phyloP scores from a whole-genome alignment of 2,113 vertebrate genomes.

The Camelus dromedarius region DNA sequence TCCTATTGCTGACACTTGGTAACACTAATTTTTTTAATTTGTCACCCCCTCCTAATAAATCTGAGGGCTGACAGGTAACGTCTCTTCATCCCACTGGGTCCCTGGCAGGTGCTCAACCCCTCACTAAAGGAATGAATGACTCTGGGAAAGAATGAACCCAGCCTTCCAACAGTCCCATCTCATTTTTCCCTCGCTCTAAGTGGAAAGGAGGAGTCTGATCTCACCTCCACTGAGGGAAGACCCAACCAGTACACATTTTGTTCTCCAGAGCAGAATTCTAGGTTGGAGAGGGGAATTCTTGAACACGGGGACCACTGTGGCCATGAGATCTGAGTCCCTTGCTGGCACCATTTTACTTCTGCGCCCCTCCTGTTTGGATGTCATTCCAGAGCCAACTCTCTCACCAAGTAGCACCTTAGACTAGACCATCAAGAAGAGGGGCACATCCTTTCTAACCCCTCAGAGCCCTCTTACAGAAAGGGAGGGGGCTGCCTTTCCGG shows the following conservation, averaged over 20 bases:
- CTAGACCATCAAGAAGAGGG: neutral
- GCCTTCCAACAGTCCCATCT: neutral
- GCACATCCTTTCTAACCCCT: neutral
- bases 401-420: fast-evolving
- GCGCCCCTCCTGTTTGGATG: neutral
- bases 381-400: no score
- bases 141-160: neutral
- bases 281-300: neutral
- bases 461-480: neutral
- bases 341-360: neutral
- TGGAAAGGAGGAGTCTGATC: neutral
- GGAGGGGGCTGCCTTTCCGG: neutral
- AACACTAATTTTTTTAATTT: neutral
- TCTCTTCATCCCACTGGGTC: neutral
- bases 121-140: neutral
- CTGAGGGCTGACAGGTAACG: neutral
- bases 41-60: slow-evolving; percentile 6
- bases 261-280: neutral
- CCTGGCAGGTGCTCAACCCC: neutral
- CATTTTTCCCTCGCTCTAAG: neutral
- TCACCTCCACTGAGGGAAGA: neutral
- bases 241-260: neutral
- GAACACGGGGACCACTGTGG: fast-evolving
- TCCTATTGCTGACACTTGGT: neutral
- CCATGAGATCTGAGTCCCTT: fast-evolving